A percentile compares a stretch with the other conserved stretches of the same genome.
These are phyloP conservation scores for Yponomeuta evonymella DNA, from an alignment of 2,888 invertebrate genomes.

Conservation along the genomic window DNA sequence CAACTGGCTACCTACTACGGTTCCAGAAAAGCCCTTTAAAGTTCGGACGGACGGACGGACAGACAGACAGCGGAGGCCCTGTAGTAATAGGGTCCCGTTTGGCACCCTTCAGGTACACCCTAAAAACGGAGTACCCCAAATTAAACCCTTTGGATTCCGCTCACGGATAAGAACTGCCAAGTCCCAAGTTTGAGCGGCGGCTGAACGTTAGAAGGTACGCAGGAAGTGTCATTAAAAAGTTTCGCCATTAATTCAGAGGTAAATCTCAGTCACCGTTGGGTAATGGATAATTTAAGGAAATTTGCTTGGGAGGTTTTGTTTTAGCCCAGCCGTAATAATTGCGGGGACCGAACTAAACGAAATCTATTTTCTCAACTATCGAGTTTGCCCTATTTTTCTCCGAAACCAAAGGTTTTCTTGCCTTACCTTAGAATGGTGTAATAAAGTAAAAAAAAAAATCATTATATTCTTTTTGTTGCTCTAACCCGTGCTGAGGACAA, in stretches of 20 bases:
- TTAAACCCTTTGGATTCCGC: background rate
- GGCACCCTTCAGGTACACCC: too few species aligned
- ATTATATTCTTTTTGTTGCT: too few species aligned
- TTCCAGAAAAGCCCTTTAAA: too few species aligned
- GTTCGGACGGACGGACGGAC: too few species aligned
- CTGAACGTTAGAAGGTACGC: constrained; percentile 5
- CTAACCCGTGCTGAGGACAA: too few species aligned
- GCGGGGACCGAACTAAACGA: background rate
- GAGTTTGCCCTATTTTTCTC: background rate
- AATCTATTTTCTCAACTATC: background rate
- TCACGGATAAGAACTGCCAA: background rate
- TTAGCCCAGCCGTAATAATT: background rate
- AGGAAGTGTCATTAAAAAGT: constrained; percentile 55
- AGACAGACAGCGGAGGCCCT: too few species aligned
- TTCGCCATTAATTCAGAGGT: constrained; percentile 62
- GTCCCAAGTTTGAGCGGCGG: background rate
- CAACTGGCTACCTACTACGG: too few species aligned
- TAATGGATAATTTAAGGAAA: constrained; percentile 15
- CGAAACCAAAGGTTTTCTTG: too few species aligned
- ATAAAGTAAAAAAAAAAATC: too few species aligned
- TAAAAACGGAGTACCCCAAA: background rate
- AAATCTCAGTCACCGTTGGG: constrained; percentile 11
- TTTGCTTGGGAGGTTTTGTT: constrained; percentile 1
- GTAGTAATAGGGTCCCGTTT: too few species aligned
- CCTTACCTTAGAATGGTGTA: too few species aligned